These are phyloP conservation scores for Uropsilus gracilis DNA, from an alignment of 2,113 vertebrate species.

Conservation along the genomic window DNA sequence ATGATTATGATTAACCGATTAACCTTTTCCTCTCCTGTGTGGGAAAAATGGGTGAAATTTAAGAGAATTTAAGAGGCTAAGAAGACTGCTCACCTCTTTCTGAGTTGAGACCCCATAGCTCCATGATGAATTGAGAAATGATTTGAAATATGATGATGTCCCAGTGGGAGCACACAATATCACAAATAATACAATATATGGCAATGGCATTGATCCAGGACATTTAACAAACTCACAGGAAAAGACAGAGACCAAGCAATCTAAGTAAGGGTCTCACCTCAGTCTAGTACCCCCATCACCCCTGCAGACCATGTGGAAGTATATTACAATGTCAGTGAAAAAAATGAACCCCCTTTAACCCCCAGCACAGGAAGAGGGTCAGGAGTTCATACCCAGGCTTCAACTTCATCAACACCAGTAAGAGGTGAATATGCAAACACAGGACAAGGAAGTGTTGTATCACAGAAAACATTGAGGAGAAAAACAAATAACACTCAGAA, in stretches of 20 bases:
- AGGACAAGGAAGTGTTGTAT: background rate
- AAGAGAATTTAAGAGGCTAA: background rate
- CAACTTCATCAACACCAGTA: background rate
- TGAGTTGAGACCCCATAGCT: background rate
- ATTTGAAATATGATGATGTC: background rate
- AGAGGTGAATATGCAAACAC: background rate
- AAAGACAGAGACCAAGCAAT: background rate
- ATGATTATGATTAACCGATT: background rate
- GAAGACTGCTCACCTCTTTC: background rate
- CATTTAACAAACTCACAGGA: background rate
- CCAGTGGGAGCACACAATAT: background rate
- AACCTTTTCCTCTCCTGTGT: background rate
- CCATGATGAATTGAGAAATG: background rate
- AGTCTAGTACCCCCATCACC: too few species aligned
- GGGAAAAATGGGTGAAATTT: background rate
- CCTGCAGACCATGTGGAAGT: too few species aligned
- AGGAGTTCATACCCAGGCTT: too few species aligned
- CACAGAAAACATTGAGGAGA: background rate
- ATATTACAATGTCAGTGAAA: too few species aligned
- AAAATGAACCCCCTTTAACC: too few species aligned
- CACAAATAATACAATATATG: background rate
- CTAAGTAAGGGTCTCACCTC: too few species aligned
- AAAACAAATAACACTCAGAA: background rate
- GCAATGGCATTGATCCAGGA: background rate
- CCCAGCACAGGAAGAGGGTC: too few species aligned